Evolutionary conservation across 1,140 invertebrate species (phyloP).

Genomic region (Trichomalopsis sarcophagae): DNA sequence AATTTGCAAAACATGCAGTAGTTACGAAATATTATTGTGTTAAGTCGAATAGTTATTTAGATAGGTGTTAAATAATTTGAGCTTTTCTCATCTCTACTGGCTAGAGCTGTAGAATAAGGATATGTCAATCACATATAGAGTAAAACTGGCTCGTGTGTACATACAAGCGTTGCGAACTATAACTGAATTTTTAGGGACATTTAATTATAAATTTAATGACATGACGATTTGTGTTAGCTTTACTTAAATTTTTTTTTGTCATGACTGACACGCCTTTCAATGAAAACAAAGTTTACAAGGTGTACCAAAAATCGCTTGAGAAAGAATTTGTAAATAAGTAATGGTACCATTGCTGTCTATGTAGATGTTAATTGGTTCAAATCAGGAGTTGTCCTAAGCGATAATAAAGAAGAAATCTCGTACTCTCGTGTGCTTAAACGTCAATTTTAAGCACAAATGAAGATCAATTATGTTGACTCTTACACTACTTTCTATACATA

Average conservation of each 20-base stretch:
- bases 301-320: not conserved
- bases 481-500: not conserved
- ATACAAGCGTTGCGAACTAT: not conserved
- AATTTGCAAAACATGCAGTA: not conserved
- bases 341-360: no score
- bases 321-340: not conserved
- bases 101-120: slow-evolving; percentile 18
- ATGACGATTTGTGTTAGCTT: not conserved
- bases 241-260: not conserved
- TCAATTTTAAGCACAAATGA: not conserved
- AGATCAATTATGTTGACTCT: not conserved
- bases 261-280: no score
- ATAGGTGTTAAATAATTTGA: not conserved
- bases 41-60: slow-evolving; percentile 4
- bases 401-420: not conserved
- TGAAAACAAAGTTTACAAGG: not conserved
- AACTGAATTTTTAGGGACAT: not conserved
- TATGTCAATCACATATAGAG: not conserved
- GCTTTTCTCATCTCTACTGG: slow-evolving; percentile 28
- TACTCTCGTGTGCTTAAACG: not conserved
- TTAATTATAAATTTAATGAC: not conserved
- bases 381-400: not conserved
- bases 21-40: not conserved
- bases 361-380: not conserved
- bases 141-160: not conserved